Evolutionary conservation across 2,888 invertebrate genomes (phyloP).

Genomic region (Orchesella flavescens): DNA sequence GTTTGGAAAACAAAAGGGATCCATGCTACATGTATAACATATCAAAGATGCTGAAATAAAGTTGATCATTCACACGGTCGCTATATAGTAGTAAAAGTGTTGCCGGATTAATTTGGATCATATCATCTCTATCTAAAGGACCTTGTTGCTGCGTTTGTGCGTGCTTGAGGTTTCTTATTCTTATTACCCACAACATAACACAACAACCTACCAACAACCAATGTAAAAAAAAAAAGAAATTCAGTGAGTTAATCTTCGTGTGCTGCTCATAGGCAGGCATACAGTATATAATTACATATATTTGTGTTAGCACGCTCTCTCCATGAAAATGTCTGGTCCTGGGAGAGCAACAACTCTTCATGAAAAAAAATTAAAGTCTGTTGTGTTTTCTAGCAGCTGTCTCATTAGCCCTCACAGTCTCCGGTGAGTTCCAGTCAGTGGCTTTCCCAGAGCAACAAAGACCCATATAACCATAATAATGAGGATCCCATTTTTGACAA

Average conservation of each 20-base stretch:
- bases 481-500: slow-evolving; percentile 37
- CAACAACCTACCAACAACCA: slow-evolving; percentile 1
- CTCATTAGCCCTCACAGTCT: no score
- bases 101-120: slow-evolving; percentile 47
- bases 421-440: slow-evolving; percentile 46
- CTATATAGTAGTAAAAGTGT: not conserved
- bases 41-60: not conserved
- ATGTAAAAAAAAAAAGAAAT: no score
- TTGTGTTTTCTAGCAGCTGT: no score
- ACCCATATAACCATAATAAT: not conserved
- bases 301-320: no score
- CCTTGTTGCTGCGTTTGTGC: slow-evolving; percentile 20
- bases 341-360: no score
- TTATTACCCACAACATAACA: not conserved
- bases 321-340: no score
- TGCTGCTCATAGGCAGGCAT: no score
- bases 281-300: no score
- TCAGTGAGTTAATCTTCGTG: no score
- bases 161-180: not conserved
- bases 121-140: no score
- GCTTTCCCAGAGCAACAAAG: slow-evolving; percentile 4
- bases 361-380: no score
- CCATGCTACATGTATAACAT: slow-evolving; percentile 4
- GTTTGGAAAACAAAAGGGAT: slow-evolving; percentile 7
- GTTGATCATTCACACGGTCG: slow-evolving; percentile 7